These are phyloP conservation scores for Parnassius glacialis DNA, from an alignment of 2,888 invertebrate genomes.

Conservation along the genomic window DNA sequence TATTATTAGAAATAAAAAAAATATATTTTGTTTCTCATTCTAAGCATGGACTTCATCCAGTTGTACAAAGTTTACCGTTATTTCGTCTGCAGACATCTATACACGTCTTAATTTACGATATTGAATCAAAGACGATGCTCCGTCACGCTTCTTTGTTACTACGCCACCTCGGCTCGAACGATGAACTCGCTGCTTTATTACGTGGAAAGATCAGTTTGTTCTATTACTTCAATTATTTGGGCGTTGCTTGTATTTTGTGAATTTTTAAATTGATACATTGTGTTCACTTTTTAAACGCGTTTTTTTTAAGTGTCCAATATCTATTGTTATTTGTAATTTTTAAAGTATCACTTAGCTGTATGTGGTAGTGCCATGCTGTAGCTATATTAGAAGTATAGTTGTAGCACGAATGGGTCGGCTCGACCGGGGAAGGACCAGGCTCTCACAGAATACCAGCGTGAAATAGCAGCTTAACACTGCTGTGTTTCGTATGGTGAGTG, in stretches of 20 bases:
- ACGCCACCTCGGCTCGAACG: slow-evolving; percentile 28
- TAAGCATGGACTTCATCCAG: slow-evolving; percentile 8
- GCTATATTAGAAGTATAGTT: too few relatives aligned
- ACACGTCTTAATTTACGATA: slow-evolving; percentile 42
- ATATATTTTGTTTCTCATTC: neutral
- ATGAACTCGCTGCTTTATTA: slow-evolving; percentile 33
- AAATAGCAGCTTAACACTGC: too few relatives aligned
- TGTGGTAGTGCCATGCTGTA: too few relatives aligned
- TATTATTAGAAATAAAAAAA: too few relatives aligned
- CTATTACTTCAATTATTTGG: slow-evolving; percentile 30
- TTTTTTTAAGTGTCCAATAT: too few relatives aligned
- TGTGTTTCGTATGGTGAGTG: too few relatives aligned
- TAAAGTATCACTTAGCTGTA: too few relatives aligned
- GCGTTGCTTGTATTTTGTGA: slow-evolving; percentile 10
- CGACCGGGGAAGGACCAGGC: too few relatives aligned
- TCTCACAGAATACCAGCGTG: too few relatives aligned
- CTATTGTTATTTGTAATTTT: too few relatives aligned
- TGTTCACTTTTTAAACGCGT: too few relatives aligned
- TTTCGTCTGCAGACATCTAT: slow-evolving; percentile 28
- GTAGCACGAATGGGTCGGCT: too few relatives aligned
- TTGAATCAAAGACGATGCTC: slow-evolving; percentile 37
- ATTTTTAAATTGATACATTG: neutral
- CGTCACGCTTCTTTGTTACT: slow-evolving; percentile 33
- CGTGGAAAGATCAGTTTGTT: slow-evolving; percentile 30
- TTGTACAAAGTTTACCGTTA: slow-evolving; percentile 15